These are phyloP conservation scores for Virgularia gustaviana DNA, from an alignment of 92 coral and sea anemone species.

Conservation along the genomic window DNA sequence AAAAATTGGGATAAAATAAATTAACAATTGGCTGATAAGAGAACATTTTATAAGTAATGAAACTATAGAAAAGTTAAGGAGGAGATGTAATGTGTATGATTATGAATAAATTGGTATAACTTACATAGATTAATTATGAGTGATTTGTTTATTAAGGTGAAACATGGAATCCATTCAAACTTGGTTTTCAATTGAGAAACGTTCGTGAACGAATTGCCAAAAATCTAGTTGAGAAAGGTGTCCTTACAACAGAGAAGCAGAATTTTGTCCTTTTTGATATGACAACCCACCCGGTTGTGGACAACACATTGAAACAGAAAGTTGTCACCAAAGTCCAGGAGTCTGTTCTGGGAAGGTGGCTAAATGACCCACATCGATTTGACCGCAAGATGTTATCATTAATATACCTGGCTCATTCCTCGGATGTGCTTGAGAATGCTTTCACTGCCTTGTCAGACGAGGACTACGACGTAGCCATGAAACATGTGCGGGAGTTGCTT, in stretches of 20 bases:
- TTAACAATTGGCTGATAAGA: too few relatives aligned
- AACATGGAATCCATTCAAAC: constrained; percentile 96
- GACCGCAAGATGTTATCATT: constrained; percentile 76
- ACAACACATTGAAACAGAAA: constrained; percentile 74
- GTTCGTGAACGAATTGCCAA: constrained; percentile 98
- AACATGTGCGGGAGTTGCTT: constrained; percentile 87
- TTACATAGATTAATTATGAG: neutral
- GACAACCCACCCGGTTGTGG: constrained; percentile 98
- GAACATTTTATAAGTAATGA: too few relatives aligned
- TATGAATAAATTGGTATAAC: neutral
- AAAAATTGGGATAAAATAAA: too few relatives aligned
- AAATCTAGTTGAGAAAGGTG: constrained; percentile 97
- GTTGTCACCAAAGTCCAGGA: constrained; percentile 90
- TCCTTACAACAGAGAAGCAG: constrained; percentile 97
- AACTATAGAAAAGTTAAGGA: neutral
- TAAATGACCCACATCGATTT: constrained; percentile 85
- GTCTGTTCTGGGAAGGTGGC: constrained; percentile 88
- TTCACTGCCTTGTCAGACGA: constrained; percentile 95
- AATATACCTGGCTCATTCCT: constrained; percentile 93
- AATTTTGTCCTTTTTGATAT: constrained; percentile 92
- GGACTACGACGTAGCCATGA: constrained; percentile 98
- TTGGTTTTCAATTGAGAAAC: constrained; percentile 90
- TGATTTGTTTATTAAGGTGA: constrained; percentile 58
- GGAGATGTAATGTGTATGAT: neutral
- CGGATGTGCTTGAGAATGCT: constrained; percentile 97